phyloP scores from a whole-genome alignment of 2,113 vertebrate species.

The Mobula birostris region DNA sequence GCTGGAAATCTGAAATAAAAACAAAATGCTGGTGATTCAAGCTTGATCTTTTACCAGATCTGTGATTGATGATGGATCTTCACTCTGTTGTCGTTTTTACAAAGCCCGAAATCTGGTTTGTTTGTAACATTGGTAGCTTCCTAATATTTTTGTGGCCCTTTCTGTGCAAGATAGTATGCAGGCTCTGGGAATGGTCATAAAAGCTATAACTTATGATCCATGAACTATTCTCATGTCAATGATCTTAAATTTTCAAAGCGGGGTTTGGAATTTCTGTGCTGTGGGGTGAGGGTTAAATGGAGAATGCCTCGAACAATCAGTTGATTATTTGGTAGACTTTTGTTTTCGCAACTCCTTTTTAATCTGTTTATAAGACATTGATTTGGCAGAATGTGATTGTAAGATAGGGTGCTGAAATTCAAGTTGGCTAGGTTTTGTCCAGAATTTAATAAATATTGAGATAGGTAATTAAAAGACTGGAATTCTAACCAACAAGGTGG shows the following conservation, averaged over 20 bases:
- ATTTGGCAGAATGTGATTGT: background rate
- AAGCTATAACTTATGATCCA: background rate
- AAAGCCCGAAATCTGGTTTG: background rate
- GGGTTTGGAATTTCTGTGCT: background rate
- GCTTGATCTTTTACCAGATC: background rate
- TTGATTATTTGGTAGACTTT: background rate
- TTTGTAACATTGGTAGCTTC: background rate
- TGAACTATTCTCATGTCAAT: background rate
- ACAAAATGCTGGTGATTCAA: too few species aligned
- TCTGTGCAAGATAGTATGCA: background rate
- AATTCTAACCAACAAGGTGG: background rate
- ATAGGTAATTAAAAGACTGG: background rate
- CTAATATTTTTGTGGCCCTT: background rate
- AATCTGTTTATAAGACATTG: background rate
- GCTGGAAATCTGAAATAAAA: too few species aligned
- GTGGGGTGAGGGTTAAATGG: background rate
- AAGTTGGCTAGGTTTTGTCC: background rate
- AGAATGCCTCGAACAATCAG: background rate
- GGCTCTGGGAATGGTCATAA: background rate
- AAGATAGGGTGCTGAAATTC: background rate
- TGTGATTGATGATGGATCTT: background rate
- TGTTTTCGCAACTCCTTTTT: background rate
- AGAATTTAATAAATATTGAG: background rate
- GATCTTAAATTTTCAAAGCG: background rate
- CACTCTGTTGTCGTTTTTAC: background rate